Evolutionary conservation across 2,888 invertebrate species (phyloP), one percentile per base, ranked within the genome.

Genomic region (Coelinius sp.): DNA sequence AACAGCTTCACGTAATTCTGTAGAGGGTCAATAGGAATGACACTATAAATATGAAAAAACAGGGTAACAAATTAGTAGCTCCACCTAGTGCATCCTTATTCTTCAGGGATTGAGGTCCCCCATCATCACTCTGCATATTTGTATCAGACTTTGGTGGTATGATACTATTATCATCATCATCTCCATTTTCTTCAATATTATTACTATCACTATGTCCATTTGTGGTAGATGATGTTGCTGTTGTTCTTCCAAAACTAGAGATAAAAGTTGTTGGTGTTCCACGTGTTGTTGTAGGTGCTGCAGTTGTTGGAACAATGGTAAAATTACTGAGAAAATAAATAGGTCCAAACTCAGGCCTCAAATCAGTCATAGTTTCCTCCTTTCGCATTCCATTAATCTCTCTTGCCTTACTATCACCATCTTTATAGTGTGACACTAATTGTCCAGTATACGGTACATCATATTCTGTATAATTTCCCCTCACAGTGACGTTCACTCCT

Each of bases 401-500:
- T 35, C 94, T 90, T 0, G 91, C 89, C 64, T 90, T 89, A 25
- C 89, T 89, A 64, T 89, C 89, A n/a, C 90, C 90, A 75, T 93
- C 93, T 74, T 90, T 90, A 85, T 93, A 94, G 73, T 90, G 89
- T 1, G 95, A 93, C 64, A 92, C 91, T 49, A 96, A 88, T 73
- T 91, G 92, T 4, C 93, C 95, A 25, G 90, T 90, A 83, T 95
- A 96, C 31, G 93, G 94, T 0, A 93, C 91, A 78, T 95, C 95
- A 68, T 92, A 90, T 73, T 93, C 92, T 0, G 94, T 93, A 80
- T 92, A 91, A 82, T 93, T 93, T 1, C 94, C 95, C 66, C 89
- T 90, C 17, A 96, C 90, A 0, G 94, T 94, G 0, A 95, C 94
- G 85, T 96, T 95, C 65, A 95, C 92, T 1, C 93, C 95, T 0